Conservation (phyloP, 2,797 vertebrate genomes). For the Pipistrellus nathusii region DNA sequence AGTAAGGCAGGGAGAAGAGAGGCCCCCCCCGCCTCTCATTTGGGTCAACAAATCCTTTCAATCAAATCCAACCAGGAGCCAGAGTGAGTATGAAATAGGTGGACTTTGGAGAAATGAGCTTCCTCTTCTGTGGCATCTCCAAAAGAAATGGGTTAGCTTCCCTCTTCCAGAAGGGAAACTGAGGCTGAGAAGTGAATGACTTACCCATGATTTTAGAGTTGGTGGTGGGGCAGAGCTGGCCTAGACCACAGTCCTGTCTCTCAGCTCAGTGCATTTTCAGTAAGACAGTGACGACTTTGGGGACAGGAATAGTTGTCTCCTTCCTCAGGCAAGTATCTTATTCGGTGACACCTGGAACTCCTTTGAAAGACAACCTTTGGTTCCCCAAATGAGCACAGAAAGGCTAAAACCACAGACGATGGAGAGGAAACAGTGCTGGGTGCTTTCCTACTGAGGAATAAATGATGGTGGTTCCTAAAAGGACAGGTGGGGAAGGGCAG, state of each 20-base stretch:
- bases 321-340: not conserved
- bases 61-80: too few species aligned
- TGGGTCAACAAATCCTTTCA: too few species aligned
- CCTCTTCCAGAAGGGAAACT: not conserved
- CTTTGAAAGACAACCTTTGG: slow-evolving; percentile 1
- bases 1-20: not conserved
- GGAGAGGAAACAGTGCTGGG: not conserved
- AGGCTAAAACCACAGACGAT: not conserved
- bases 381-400: not conserved
- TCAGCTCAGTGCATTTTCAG: not conserved
- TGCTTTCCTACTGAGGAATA: not conserved
- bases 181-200: not conserved
- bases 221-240: not conserved
- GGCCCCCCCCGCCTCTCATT: too few species aligned
- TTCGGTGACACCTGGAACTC: not conserved
- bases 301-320: not conserved
- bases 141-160: slow-evolving; percentile 30
- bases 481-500: too few species aligned
- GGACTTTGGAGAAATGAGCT: not conserved
- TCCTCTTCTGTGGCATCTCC: not conserved
- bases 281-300: not conserved
- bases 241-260: accelerated
- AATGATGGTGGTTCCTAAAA: not conserved
- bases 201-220: not conserved
- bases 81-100: not conserved